Evolutionary conservation across 1,140 invertebrate genomes (phyloP).

Genomic region (Stegodyphus dumicola): DNA sequence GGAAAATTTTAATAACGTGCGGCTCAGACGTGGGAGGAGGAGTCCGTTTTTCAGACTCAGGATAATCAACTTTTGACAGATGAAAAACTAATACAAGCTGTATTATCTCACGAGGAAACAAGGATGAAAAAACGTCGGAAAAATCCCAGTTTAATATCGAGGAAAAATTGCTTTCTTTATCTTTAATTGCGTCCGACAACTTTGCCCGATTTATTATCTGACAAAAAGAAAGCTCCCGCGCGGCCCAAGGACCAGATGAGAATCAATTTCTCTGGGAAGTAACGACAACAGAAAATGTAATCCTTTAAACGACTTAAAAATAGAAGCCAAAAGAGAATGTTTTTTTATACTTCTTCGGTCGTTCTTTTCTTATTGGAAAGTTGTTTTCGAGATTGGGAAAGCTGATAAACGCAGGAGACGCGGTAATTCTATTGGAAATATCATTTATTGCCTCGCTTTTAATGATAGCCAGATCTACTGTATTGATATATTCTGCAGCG

Average conservation of each 20-base stretch:
- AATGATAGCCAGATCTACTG: too few species aligned
- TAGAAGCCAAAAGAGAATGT: conserved; percentile 11
- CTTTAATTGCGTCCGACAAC: conserved; percentile 1
- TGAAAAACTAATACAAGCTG: conserved; percentile 31
- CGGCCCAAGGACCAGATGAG: neutral
- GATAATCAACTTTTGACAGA: conserved; percentile 32
- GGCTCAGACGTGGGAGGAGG: neutral
- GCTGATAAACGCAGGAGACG: too few species aligned
- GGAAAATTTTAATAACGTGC: too few species aligned
- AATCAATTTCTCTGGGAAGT: conserved; percentile 20
- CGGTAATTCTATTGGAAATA: too few species aligned
- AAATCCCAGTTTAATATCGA: conserved; percentile 4
- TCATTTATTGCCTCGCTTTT: too few species aligned
- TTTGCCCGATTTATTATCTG: neutral
- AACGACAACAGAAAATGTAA: conserved; percentile 5
- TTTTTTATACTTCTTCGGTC: conserved; percentile 5
- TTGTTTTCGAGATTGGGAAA: too few species aligned
- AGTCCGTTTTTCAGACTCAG: conserved; percentile 24
- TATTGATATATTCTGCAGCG: too few species aligned
- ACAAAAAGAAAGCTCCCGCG: neutral
- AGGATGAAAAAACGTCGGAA: neutral
- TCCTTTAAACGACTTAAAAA: conserved; percentile 13
- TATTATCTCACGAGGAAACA: neutral
- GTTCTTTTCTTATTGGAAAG: too few species aligned
- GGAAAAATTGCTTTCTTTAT: conserved; percentile 7